Evolutionary conservation across 1,140 invertebrate genomes (phyloP), one percentile per base, ranked within the genome.

Genomic region (Drosophila saltans): DNA sequence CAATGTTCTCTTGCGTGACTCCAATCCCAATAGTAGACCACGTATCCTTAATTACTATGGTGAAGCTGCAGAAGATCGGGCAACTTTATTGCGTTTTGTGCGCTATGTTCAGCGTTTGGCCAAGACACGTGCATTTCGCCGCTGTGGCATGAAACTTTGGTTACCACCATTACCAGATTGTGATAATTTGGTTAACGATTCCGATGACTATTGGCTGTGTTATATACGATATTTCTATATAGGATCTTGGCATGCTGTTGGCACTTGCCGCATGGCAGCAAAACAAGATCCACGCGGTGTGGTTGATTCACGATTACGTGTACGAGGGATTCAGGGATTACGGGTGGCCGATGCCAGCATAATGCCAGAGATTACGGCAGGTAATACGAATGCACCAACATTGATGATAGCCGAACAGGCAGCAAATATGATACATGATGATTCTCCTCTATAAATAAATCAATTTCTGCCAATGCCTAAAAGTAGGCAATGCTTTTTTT

Each of bases 31-130:
- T 9, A 83, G 88, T 0, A 63, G 94, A 33, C 97, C 97, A 0
- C 85, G 95, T 11, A 96, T 99, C 66, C 95, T 96, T 88, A 96
- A 97, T 0, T 96, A 96, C 80, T 98, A 97, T 91, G 92, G 97
- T 1, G 95, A 94, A 8, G 93, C 96, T 77, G 93, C 93, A 0
- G 94, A 95, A 24, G 97, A 98, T 91, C 94, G 95, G 9, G 94
- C 93, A 11, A 94, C 94, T 6, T 79, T 97, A 7, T 92, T 97
- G 24, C 95, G 96, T 83, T 96, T 95, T 57, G 92, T 94, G 73
- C 92, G 93, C 66, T 93, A 93, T 75, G 70, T 93, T 11, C 91
- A 93, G 3, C 92, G 92, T 62, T 33, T 94, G 36, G 91, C 92
- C 75, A 81, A 92, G 28, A 94, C 94, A 0, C 85, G 92, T 40